phyloP scores from a whole-genome alignment of 2,113 vertebrate genomes.

The Urocitellus parryii region DNA sequence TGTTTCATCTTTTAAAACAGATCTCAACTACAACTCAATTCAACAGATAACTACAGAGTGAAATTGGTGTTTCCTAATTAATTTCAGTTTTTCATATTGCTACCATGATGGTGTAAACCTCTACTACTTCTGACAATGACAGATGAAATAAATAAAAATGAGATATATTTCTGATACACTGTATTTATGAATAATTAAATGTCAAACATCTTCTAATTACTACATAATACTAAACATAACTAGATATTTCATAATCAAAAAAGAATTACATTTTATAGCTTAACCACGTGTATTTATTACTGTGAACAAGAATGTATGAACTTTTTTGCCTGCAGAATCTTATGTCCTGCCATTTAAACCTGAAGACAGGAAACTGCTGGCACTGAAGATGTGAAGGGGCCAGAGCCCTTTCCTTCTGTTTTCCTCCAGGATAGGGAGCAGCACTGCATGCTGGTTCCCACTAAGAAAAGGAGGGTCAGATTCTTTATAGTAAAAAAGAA shows the following conservation, averaged over 20 bases:
- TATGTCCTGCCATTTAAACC: constrained; percentile 84
- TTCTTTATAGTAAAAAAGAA: constrained; percentile 26
- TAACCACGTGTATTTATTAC: neutral
- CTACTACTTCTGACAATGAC: neutral
- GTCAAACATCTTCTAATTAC: neutral
- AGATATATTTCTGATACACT: constrained; percentile 9
- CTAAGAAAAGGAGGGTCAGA: constrained; percentile 88
- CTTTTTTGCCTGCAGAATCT: neutral
- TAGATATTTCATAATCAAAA: neutral
- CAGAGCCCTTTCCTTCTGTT: constrained; percentile 81
- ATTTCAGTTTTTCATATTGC: constrained; percentile 38
- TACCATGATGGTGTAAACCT: neutral
- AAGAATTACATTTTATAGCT: constrained; percentile 24
- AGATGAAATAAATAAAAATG: neutral
- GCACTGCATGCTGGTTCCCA: constrained; percentile 80
- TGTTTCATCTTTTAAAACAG: constrained; percentile 6
- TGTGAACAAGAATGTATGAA: neutral
- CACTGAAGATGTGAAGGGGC: constrained; percentile 87
- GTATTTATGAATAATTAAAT: constrained; percentile 16
- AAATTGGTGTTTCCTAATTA: constrained; percentile 8
- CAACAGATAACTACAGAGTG: neutral
- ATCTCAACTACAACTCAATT: neutral
- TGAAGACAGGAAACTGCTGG: constrained; percentile 79
- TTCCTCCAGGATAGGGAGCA: constrained; percentile 87
- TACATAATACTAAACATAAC: constrained; percentile 29